Base-by-base conservation (phyloP, 1,140 invertebrate species). In the Bombus turneri region DNA sequence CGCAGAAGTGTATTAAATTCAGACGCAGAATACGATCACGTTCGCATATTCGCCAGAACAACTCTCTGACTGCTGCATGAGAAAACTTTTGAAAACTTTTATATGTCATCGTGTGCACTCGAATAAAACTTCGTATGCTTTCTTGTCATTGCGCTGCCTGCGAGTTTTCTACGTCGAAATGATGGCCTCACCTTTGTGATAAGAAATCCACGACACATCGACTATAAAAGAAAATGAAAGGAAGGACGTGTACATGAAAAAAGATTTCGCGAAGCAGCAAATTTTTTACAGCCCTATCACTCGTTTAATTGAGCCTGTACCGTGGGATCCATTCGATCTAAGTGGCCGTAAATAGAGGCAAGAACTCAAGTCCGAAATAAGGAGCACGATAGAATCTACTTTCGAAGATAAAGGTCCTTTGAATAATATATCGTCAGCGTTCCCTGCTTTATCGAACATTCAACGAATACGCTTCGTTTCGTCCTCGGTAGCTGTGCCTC, bases 21-120 rank as follows among this genome's bases (percentile, higher is more conserved):
- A 69, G 66, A 15, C 43, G 39, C 31, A 83, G 64, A 80, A 71
- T 39, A 68, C 43, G 76, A 34, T 53, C 69, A 25, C 41, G 31
- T 73, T 74, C 64, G 64, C 79, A 34, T 53, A 53, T 53, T 53
- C 47, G 47, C 25, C 57, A 68, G 57, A 79, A 68, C 43, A 74
- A 86, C 66, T 69, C 77, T 68, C 76, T 80, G 87, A 86, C 86
- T 89, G 76, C 76, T 80, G 66, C 80, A 89, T 83, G 43, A 82
- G 76, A 25, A 89, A 86, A 89, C 76, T 88, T 88, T 89, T 88
- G 76, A 25, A 89, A 86, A 89, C 76, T 88, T 88, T 89, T 88
- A 83, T 83, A 77, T 57, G 53, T 76, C 68, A 62, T 37, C 59
- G 37, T 75, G 73, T 59, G 25, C 28, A 77, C 73, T 83, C 39